Evolutionary conservation across 30 jellyfish, hydroid and myxozoan species (phyloP).

Genomic region (Chironex yamaguchii): DNA sequence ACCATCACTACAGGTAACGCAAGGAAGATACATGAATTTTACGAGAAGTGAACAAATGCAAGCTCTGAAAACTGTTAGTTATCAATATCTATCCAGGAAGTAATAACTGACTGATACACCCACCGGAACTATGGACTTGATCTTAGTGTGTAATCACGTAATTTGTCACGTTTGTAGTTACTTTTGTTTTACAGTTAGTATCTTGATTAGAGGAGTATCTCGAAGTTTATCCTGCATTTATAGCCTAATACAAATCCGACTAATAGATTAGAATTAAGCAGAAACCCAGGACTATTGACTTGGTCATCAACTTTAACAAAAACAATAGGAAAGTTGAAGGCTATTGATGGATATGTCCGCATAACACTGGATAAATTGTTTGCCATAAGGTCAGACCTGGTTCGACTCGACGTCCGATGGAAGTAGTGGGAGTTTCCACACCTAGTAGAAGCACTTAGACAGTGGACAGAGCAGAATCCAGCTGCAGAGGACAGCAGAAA

Average conservation of each 20-base stretch:
- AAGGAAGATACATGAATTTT: constrained; percentile 63
- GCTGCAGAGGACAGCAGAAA: too few species aligned
- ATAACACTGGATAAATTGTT: constrained; percentile 61
- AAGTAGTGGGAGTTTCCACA: constrained; percentile 58
- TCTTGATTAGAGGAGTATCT: too few species aligned
- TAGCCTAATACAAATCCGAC: too few species aligned
- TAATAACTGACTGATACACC: too few species aligned
- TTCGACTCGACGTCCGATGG: constrained; percentile 57
- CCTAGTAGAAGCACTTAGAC: constrained; percentile 41
- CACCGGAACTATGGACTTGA: too few species aligned
- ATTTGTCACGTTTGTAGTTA: too few species aligned
- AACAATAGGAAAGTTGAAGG: constrained; percentile 49
- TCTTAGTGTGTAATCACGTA: too few species aligned
- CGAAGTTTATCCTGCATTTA: too few species aligned
- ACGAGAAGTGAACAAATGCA: constrained; percentile 64
- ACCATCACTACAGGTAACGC: constrained; percentile 28
- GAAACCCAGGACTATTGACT: background rate
- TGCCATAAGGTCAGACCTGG: constrained; percentile 55
- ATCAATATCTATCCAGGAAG: constrained; percentile 26
- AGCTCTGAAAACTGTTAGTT: constrained; percentile 64
- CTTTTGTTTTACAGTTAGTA: too few species aligned
- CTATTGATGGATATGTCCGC: constrained; percentile 46
- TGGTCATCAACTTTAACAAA: too few species aligned
- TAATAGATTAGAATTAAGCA: background rate
- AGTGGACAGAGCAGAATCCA: constrained; percentile 55